Conservation (phyloP, 1,140 invertebrate genomes). For the Batillaria attramentaria region DNA sequence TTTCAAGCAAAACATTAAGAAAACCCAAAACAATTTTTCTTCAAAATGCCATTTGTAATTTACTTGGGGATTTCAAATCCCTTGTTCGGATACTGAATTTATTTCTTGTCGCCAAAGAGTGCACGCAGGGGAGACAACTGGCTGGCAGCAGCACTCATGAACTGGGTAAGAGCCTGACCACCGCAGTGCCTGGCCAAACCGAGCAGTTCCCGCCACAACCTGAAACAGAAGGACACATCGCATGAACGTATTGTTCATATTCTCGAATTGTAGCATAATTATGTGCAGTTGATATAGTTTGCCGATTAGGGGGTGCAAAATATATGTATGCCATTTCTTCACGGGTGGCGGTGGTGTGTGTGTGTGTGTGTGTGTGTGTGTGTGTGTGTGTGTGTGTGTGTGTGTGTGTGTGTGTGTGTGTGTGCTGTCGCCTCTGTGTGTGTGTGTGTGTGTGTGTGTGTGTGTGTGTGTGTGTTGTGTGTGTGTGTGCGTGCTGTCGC, state of each 20-base stretch:
- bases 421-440: neutral
- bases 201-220: conserved; percentile 7
- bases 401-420: neutral
- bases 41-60: too few species aligned
- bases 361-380: neutral
- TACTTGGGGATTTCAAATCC: too few species aligned
- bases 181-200: conserved; percentile 15
- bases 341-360: neutral
- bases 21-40: too few species aligned
- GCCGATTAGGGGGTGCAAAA: neutral
- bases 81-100: neutral
- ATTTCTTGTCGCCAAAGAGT: neutral
- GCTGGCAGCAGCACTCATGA: neutral
- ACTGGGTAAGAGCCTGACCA: neutral
- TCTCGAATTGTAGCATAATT: neutral
- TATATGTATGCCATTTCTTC: too few species aligned
- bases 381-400: neutral
- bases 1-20: too few species aligned
- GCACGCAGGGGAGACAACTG: neutral
- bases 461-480: neutral
- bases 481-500: too few species aligned
- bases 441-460: neutral
- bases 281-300: neutral
- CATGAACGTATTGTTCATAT: neutral
- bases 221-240: neutral